phyloP scores from a whole-genome alignment of 2,888 invertebrate species.

The Odontocolon sp. region DNA sequence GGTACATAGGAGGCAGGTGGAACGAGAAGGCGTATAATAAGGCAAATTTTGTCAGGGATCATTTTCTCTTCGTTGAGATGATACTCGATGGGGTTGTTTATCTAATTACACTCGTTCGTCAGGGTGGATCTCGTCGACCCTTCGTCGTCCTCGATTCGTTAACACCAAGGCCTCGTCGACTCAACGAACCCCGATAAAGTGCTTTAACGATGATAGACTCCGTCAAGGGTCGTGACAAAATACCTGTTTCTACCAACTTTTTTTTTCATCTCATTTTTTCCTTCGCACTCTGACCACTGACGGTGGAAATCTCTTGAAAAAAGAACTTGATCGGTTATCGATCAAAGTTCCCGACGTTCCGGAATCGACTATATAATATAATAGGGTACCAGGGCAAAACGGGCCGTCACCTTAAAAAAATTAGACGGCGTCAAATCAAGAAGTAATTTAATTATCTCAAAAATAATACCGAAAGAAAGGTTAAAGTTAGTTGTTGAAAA shows the following conservation, averaged over 20 bases:
- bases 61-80: background rate
- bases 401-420: no score
- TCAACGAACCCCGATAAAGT: background rate
- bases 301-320: background rate
- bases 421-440: background rate
- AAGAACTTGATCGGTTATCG: constrained; percentile 49
- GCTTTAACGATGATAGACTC: constrained; percentile 10
- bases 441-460: no score
- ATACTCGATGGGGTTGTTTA: background rate
- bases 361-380: background rate
- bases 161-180: background rate
- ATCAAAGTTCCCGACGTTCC: constrained; percentile 20
- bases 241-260: background rate
- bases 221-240: background rate
- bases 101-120: constrained; percentile 14
- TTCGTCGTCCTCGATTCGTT: constrained; percentile 14
- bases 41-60: background rate
- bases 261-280: background rate
- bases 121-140: background rate
- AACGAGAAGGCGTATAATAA: background rate
- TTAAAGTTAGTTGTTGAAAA: no score
- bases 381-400: no score
- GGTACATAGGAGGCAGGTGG: no score
- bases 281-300: constrained; percentile 1
- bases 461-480: no score